These are phyloP conservation scores for Tautogolabrus adspersus DNA, from an alignment of 2,113 vertebrate species.

Conservation along the genomic window DNA sequence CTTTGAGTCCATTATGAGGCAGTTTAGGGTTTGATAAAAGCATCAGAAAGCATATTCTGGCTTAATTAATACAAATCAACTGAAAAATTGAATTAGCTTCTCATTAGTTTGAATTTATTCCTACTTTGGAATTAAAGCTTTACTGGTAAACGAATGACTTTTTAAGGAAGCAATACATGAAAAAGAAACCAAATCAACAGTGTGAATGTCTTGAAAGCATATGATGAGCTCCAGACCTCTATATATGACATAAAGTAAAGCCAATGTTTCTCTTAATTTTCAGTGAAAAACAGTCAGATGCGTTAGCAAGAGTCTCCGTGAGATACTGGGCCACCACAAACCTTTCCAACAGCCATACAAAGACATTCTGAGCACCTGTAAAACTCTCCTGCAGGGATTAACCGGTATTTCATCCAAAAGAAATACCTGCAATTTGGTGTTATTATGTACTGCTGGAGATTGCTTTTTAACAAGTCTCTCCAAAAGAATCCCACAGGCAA, in stretches of 20 bases:
- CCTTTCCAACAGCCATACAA: no score
- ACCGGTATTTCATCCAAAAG: background rate
- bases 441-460: background rate
- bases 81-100: background rate
- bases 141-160: background rate
- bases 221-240: background rate
- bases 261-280: no score
- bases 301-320: background rate
- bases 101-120: background rate
- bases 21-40: slow-evolving; percentile 24
- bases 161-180: background rate
- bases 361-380: no score
- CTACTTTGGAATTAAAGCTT: background rate
- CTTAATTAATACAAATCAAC: slow-evolving; percentile 14
- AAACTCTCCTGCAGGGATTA: background rate
- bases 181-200: background rate
- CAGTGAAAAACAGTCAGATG: background rate
- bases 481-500: background rate
- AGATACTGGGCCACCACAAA: no score
- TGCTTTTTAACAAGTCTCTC: background rate
- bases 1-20: slow-evolving; percentile 16
- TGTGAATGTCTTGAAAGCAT: background rate
- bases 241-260: no score
- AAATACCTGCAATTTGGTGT: background rate
- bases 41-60: background rate